Evolutionary conservation across 2,888 invertebrate species (phyloP).

Genomic region (Epinotia demarniana): DNA sequence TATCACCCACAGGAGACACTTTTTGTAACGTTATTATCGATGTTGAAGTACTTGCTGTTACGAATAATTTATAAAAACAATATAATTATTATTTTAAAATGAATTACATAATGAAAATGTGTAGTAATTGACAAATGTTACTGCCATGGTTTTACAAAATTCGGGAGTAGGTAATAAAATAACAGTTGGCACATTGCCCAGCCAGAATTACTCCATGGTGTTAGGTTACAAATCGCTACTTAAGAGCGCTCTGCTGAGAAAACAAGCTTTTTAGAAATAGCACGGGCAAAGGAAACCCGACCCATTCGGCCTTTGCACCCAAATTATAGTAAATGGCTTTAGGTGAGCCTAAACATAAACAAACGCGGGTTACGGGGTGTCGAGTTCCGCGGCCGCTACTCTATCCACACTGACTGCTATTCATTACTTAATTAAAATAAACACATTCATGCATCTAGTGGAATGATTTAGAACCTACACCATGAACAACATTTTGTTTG

Average conservation of each 20-base stretch:
- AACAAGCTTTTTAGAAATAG: conserved; percentile 83
- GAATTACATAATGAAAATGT: background rate
- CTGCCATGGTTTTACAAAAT: conserved; percentile 15
- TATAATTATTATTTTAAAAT: background rate
- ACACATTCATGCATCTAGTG: conserved; percentile 47
- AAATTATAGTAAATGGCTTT: conserved; percentile 78
- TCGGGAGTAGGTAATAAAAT: conserved; percentile 49
- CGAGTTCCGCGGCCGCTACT: conserved; percentile 54
- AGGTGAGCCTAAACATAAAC: conserved; percentile 79
- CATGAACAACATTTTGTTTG: background rate
- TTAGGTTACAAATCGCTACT: conserved; percentile 76
- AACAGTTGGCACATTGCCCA: conserved; percentile 75
- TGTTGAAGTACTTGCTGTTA: conserved; percentile 66
- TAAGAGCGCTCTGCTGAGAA: conserved; percentile 80
- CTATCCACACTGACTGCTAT: conserved; percentile 54
- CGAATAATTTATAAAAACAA: background rate
- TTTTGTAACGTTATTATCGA: conserved; percentile 80
- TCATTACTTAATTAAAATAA: conserved; percentile 54
- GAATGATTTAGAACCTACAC: background rate
- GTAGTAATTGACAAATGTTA: background rate
- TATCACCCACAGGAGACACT: conserved; percentile 82
- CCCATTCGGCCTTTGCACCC: conserved; percentile 74
- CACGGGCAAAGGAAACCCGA: conserved; percentile 70
- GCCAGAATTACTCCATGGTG: conserved; percentile 66
- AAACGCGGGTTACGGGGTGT: conserved; percentile 61